Evolutionary conservation across 2,113 vertebrate genomes (phyloP).

Genomic region (Merops nubicus): DNA sequence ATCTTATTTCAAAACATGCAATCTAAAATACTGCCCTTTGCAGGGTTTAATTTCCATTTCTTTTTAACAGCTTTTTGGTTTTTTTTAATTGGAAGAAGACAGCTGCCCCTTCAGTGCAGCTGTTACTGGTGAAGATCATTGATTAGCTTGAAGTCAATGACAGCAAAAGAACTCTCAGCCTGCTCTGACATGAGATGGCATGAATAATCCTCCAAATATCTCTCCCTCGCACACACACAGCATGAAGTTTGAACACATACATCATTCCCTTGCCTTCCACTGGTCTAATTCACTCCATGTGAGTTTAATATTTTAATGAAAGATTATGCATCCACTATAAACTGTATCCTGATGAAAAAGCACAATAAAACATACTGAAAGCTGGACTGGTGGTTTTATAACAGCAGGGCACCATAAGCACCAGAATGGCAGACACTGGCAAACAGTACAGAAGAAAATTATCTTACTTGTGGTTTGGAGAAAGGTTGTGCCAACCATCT

Average conservation of each 20-base stretch:
- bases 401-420: neutral
- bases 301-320: neutral
- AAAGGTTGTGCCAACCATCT: constrained; percentile 5
- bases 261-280: neutral
- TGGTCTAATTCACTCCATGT: neutral
- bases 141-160: constrained; percentile 41
- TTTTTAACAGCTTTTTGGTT: neutral
- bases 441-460: constrained; percentile 2
- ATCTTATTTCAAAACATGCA: neutral
- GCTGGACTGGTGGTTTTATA: neutral
- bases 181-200: neutral
- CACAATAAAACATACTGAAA: neutral
- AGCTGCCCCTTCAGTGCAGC: constrained; percentile 38
- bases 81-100: neutral
- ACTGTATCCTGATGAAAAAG: neutral
- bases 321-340: neutral
- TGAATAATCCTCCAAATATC: neutral
- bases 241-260: neutral
- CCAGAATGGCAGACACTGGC: neutral
- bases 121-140: constrained; percentile 24
- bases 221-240: neutral
- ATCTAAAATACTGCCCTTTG: neutral
- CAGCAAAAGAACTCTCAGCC: neutral
- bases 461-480: neutral
- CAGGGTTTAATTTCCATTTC: neutral